These are phyloP conservation scores for Patella vulgata DNA, from an alignment of 1,140 invertebrate species.

Conservation along the genomic window DNA sequence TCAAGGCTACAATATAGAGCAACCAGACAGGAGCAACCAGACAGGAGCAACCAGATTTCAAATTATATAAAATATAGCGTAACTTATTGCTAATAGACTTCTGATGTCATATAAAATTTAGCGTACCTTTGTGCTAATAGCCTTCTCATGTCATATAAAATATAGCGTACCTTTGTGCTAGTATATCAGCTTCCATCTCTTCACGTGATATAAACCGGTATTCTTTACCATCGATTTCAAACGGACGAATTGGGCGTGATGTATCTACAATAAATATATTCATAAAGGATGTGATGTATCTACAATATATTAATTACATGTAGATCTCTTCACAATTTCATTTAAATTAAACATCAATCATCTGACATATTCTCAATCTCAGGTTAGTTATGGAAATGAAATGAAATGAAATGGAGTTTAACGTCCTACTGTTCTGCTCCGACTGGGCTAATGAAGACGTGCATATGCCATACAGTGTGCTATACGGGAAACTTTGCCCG, in stretches of 20 bases:
- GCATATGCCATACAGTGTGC: too few species aligned
- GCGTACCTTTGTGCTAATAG: background rate
- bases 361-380: background rate
- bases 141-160: too few species aligned
- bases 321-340: too few species aligned
- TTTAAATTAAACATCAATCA: background rate
- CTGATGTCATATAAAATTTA: too few species aligned
- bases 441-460: too few species aligned
- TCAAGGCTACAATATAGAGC: background rate
- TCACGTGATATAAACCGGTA: conserved; percentile 95
- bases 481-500: too few species aligned
- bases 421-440: too few species aligned
- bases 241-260: conserved; percentile 85
- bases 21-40: background rate
- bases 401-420: too few species aligned
- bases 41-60: too few species aligned
- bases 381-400: too few species aligned
- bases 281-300: conserved; percentile 86
- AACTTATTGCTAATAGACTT: background rate
- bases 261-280: conserved; percentile 77
- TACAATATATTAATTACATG: conserved; percentile 67
- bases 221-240: conserved; percentile 92
- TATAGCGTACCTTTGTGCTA: conserved; percentile 68
- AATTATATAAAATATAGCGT: too few species aligned
- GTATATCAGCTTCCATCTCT: conserved; percentile 92